These are phyloP conservation scores for Xyliphius kryptos DNA, from an alignment of 2,113 vertebrate species.

Conservation along the genomic window DNA sequence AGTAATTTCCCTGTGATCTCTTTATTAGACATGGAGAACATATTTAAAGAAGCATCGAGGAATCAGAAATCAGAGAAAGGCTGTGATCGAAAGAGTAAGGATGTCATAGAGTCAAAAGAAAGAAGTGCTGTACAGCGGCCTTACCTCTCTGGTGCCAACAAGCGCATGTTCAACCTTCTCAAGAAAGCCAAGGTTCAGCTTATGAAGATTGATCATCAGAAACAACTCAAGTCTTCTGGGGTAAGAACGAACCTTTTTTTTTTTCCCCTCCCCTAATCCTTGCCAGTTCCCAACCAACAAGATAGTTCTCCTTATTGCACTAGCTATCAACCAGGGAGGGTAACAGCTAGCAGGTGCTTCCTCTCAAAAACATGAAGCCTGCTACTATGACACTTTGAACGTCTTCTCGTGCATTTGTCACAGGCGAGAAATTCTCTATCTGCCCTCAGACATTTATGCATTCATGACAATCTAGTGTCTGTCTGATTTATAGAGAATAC, in stretches of 20 bases:
- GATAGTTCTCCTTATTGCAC: too few relatives aligned
- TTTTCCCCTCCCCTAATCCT: too few relatives aligned
- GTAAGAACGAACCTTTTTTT: slow-evolving; percentile 47
- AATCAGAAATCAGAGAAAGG: slow-evolving; percentile 35
- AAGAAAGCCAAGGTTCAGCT: slow-evolving; percentile 88
- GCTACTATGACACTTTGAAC: too few relatives aligned
- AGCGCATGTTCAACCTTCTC: slow-evolving; percentile 83
- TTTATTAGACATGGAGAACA: slow-evolving; percentile 28
- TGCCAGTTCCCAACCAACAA: too few relatives aligned
- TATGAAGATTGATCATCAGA: slow-evolving; percentile 89
- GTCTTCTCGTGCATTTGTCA: too few relatives aligned
- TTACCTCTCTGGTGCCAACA: slow-evolving; percentile 77
- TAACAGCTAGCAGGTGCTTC: too few relatives aligned
- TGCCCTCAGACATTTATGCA: too few relatives aligned
- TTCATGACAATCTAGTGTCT: too few relatives aligned
- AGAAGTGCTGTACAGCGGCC: slow-evolving; percentile 54
- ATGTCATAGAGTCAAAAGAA: slow-evolving; percentile 40
- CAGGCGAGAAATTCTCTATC: too few relatives aligned
- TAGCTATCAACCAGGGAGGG: too few relatives aligned
- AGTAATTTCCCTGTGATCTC: neutral
- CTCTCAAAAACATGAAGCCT: too few relatives aligned
- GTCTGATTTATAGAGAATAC: too few relatives aligned
- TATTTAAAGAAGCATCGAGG: slow-evolving; percentile 37
- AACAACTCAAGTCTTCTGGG: slow-evolving; percentile 71
- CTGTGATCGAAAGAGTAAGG: slow-evolving; percentile 32